Evolutionary conservation across 2,888 invertebrate genomes (phyloP), one percentile per base, ranked within the genome.

Genomic region (Doris montereyensis): DNA sequence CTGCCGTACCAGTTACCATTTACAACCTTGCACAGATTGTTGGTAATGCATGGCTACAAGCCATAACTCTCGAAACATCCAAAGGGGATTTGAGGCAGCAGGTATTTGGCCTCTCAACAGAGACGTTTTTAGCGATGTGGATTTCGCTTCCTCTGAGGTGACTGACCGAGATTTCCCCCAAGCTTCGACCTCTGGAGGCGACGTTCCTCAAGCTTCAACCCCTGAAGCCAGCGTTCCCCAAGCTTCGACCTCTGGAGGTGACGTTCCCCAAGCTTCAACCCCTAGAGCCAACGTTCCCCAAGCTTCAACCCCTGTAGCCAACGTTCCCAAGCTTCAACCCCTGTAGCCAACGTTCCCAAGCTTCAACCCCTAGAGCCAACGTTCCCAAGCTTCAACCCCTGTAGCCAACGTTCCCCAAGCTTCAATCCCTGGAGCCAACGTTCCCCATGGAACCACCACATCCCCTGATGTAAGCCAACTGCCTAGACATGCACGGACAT

Each of bases 31-130:
- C 74, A 21, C 24, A 24, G n/a, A 4, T 74, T 13, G 32, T 32
- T 30, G 60, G 32, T 5, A 34, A 17, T 3, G 74, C 62, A 30
- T 34, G 60, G 5, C 30, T 13, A 10, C 17, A 21, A 26, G 74
- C 74, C 62, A 60, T 74, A n/a, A 74, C 74, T 1, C 32, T 1
- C 2, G 30, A 8, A 74, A 74, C 60, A 74, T 74, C 62, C 13
- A 4, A 10, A 21, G 21, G 1, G 74, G 74, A 28, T 74, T 74
- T 24, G 28, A 4, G 28, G 4, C 60, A 30, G 60, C 74, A n/a
- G 74, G 74, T 2, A 74, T 74, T n/a, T 62, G 13, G 3, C 74
- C 74, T 0, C 4, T 32, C 17, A 58, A 34, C 17, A n/a, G 17
- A n/a, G 32, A 60, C 1, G n/a, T 74, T 34, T 74, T 74, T 24